Conservation (phyloP, 2,888 invertebrate genomes). For the Globia sparganii region DNA sequence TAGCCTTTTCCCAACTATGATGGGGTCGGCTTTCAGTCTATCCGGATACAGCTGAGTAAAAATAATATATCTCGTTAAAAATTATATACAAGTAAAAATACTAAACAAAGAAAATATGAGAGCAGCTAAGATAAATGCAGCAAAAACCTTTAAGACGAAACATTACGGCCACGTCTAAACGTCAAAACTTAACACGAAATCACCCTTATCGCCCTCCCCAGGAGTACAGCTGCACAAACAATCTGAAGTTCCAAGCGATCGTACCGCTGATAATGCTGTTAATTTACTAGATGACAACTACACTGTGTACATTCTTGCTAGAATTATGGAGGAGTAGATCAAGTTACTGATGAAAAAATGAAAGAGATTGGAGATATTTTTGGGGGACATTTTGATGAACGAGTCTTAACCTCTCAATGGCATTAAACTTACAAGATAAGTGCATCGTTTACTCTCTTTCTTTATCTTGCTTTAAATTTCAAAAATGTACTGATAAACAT, state of each 20-base stretch:
- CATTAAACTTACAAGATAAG: constrained; percentile 6
- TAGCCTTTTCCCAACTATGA: too few species aligned
- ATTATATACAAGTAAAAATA: constrained; percentile 4
- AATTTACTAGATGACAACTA: constrained; percentile 52
- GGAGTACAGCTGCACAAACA: constrained; percentile 62
- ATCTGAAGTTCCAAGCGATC: constrained; percentile 39
- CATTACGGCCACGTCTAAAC: constrained; percentile 24
- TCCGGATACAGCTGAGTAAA: too few species aligned
- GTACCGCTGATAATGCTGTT: constrained; percentile 36
- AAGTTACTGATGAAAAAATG: constrained; percentile 20
- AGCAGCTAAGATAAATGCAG: constrained; percentile 34
- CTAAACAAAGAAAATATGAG: constrained; percentile 17
- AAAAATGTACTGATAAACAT: background rate
- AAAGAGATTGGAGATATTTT: background rate
- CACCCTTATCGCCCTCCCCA: constrained; percentile 36
- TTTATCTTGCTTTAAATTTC: background rate
- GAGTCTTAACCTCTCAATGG: background rate
- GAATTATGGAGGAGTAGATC: constrained; percentile 14
- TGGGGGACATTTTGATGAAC: constrained; percentile 3
- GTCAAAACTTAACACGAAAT: constrained; percentile 38
- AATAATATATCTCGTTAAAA: background rate
- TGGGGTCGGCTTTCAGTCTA: too few species aligned
- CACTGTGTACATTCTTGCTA: constrained; percentile 42
- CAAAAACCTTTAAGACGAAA: constrained; percentile 10
- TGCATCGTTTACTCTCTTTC: background rate